Evolutionary conservation across 2,113 vertebrate species (phyloP).

Genomic region (Pomatostomus ruficeps): DNA sequence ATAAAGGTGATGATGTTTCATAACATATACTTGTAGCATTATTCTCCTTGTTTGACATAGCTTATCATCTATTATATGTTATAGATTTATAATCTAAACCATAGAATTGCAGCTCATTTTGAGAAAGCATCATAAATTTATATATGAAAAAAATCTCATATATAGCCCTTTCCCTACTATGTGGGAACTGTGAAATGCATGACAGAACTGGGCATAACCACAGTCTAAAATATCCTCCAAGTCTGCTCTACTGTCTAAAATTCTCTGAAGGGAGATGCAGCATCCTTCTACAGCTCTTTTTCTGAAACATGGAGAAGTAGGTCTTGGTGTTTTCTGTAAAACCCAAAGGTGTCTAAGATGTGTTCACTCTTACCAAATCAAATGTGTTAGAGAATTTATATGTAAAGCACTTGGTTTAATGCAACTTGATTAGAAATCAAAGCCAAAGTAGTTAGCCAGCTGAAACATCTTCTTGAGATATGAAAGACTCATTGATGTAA

Average conservation of each 20-base stretch:
- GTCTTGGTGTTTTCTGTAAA: not conserved
- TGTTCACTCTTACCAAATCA: not conserved
- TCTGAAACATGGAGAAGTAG: not conserved
- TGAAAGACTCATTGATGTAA: not conserved
- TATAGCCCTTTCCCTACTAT: not conserved
- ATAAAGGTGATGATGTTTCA: not conserved
- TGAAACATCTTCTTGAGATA: not conserved
- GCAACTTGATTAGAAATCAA: not conserved
- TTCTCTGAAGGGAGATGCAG: not conserved
- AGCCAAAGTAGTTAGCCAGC: not conserved
- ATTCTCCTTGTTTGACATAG: not conserved
- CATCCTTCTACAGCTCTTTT: not conserved
- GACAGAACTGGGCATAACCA: not conserved
- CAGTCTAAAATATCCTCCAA: not conserved
- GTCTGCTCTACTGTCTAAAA: not conserved
- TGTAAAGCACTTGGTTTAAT: not conserved
- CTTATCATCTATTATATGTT: not conserved
- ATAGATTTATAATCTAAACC: not conserved
- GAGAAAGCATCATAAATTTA: not conserved
- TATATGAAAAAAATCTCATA: not conserved
- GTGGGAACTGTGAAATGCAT: not conserved
- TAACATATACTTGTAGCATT: not conserved
- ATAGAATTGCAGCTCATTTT: not conserved
- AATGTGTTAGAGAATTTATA: not conserved
- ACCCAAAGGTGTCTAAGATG: not conserved